These are phyloP conservation scores for Antedon bifida DNA, from an alignment of 35 echinoderm and acorn worm species.

Conservation along the genomic window DNA sequence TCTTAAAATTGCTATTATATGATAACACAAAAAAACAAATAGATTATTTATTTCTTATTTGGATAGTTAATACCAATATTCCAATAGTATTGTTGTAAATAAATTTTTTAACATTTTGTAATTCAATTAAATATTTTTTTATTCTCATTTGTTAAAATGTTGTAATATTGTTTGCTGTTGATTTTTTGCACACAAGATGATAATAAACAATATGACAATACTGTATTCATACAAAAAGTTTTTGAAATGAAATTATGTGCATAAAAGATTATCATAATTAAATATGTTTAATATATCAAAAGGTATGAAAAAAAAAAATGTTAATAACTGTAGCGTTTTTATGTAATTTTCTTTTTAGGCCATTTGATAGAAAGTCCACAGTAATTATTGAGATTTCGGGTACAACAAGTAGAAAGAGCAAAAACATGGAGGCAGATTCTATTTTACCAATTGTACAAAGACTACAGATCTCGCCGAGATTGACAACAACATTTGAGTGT, in stretches of 20 bases:
- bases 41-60: neutral
- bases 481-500: constrained; percentile 71
- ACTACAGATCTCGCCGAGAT: neutral
- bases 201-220: too few relatives aligned
- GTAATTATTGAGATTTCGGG: neutral
- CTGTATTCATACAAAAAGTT: too few relatives aligned
- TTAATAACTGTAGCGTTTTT: neutral
- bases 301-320: neutral
- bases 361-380: neutral
- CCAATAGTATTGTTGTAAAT: too few relatives aligned
- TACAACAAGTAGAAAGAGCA: neutral
- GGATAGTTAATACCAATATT: too few relatives aligned
- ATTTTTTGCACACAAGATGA: too few relatives aligned
- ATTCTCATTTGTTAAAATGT: too few relatives aligned
- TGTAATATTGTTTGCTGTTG: too few relatives aligned
- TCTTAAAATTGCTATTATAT: neutral
- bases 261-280: too few relatives aligned
- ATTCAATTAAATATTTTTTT: too few relatives aligned
- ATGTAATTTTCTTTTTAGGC: neutral
- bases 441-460: neutral
- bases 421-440: neutral
- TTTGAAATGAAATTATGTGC: too few relatives aligned
- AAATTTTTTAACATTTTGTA: too few relatives aligned
- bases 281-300: too few relatives aligned
- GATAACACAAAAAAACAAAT: neutral